A percentile compares a stretch with the other conserved stretches of the same genome.
Conservation (phyloP, 2,888 invertebrate species). For the Yponomeuta sedellus region DNA sequence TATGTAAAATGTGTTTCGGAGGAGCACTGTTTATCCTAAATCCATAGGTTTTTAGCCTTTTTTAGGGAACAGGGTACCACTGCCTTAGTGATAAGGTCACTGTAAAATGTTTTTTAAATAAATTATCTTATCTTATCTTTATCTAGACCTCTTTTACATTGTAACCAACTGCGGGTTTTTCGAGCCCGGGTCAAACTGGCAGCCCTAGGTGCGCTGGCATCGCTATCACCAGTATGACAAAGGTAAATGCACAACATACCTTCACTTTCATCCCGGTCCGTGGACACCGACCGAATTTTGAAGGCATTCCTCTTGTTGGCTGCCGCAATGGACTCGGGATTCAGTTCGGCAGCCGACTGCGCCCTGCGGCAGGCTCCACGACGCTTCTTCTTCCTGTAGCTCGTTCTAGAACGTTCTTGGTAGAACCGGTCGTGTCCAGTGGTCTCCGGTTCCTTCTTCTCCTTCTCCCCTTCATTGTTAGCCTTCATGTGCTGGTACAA, state of each 20-base stretch:
- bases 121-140: too few species aligned
- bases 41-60: too few species aligned
- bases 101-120: too few species aligned
- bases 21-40: too few species aligned
- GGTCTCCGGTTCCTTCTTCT: constrained; percentile 74
- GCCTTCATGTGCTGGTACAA: constrained; percentile 83
- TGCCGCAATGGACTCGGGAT: constrained; percentile 78
- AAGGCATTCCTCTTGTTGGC: constrained; percentile 80
- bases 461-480: constrained; percentile 71
- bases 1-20: too few species aligned
- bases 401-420: constrained; percentile 60
- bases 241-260: constrained; percentile 33
- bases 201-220: too few species aligned
- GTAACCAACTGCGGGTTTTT: too few species aligned
- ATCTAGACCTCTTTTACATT: too few species aligned
- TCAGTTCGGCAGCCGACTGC: constrained; percentile 82
- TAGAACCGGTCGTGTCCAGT: constrained; percentile 82
- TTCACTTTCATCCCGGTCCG: constrained; percentile 77
- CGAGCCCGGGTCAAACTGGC: too few species aligned
- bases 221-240: too few species aligned
- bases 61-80: too few species aligned
- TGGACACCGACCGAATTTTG: constrained; percentile 79
- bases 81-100: too few species aligned
- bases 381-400: constrained; percentile 72
- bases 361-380: constrained; percentile 79